Evolutionary conservation across 1,140 invertebrate genomes (phyloP).

Genomic region (Prorops nasuta): DNA sequence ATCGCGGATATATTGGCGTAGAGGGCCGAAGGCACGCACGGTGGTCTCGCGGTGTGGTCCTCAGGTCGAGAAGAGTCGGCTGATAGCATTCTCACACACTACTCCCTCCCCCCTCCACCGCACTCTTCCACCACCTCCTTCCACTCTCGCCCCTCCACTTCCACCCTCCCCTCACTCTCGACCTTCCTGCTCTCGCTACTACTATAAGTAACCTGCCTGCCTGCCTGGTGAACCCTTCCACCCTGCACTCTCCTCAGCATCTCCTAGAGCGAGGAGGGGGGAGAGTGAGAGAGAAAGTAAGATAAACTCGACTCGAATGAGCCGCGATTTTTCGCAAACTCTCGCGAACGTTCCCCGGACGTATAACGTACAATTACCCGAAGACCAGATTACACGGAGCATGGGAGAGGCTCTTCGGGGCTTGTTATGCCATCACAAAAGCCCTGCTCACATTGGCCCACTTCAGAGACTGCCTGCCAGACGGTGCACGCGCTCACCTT

Average conservation of each 20-base stretch:
- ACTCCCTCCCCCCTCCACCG: constrained; percentile 8
- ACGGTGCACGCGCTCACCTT: too few species aligned
- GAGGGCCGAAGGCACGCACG: constrained; percentile 37
- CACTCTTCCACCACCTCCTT: background rate
- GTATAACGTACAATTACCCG: constrained; percentile 54
- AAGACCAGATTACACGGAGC: constrained; percentile 51
- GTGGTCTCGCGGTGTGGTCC: constrained; percentile 47
- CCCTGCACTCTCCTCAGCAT: constrained; percentile 4
- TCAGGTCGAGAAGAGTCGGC: constrained; percentile 32
- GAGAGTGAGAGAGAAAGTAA: too few species aligned
- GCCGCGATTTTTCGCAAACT: constrained; percentile 49
- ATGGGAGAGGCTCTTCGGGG: constrained; percentile 40
- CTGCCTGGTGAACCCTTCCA: background rate
- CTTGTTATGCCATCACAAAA: constrained; percentile 34
- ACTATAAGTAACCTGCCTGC: too few species aligned
- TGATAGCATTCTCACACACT: constrained; percentile 44
- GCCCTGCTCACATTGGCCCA: constrained; percentile 34
- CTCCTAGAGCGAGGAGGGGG: too few species aligned
- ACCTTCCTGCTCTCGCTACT: background rate
- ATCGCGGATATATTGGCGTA: constrained; percentile 41
- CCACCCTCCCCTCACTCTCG: constrained; percentile 2
- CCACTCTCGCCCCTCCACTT: constrained; percentile 6
- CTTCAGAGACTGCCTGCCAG: too few species aligned
- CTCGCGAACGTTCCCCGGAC: constrained; percentile 26
- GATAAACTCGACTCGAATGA: constrained; percentile 32